These are phyloP conservation scores for Griposia aprilina DNA, from an alignment of 2,888 invertebrate species.

Conservation along the genomic window DNA sequence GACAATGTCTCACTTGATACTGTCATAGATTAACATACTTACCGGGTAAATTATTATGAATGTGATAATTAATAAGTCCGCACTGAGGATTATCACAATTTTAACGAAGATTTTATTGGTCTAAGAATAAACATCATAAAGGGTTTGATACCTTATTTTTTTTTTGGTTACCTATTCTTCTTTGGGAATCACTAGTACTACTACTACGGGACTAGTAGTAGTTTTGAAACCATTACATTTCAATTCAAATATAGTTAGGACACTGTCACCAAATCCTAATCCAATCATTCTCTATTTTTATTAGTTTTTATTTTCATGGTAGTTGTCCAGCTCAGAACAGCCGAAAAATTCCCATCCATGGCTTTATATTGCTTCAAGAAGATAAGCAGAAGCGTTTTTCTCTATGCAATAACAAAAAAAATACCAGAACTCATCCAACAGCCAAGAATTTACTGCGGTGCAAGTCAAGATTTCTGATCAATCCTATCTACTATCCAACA, in stretches of 20 bases:
- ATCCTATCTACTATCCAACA: slow-evolving; percentile 26
- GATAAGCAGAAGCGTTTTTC: neutral
- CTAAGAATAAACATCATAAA: neutral
- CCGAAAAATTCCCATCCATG: neutral
- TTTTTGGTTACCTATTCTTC: neutral
- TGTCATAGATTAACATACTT: slow-evolving; percentile 65
- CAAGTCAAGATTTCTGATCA: no score
- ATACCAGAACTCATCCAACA: neutral
- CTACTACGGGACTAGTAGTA: no score
- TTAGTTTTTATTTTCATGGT: neutral
- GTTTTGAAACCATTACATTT: neutral
- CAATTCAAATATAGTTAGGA: neutral
- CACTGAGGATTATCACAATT: neutral
- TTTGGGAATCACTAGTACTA: neutral
- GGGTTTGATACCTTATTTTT: neutral
- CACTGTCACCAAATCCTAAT: neutral
- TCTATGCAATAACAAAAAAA: no score
- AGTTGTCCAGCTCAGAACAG: neutral
- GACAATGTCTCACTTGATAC: slow-evolving; percentile 80
- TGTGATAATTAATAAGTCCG: neutral
- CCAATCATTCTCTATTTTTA: neutral
- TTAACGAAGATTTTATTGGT: neutral
- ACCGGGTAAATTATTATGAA: slow-evolving; percentile 18
- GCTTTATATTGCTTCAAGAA: neutral
- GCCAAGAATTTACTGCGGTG: neutral